A percentile compares a stretch with the other conserved stretches of the same genome.
Conservation (phyloP, 1,140 invertebrate genomes). For the Hermatobates lingyangjiaoensis region DNA sequence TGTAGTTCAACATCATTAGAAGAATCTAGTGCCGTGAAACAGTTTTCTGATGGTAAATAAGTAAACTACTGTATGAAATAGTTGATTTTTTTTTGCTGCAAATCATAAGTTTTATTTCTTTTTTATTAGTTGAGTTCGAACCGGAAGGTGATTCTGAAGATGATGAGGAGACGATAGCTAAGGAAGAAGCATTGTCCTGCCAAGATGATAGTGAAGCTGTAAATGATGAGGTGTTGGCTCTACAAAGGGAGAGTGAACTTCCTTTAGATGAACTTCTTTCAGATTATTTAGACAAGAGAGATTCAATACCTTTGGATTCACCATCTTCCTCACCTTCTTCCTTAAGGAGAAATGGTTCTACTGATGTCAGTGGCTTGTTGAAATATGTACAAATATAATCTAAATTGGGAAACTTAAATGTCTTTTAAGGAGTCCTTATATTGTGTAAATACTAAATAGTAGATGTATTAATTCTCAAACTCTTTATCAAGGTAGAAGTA, state of each 20-base stretch:
- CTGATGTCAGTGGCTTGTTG: too few relatives aligned
- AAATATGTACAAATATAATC: too few relatives aligned
- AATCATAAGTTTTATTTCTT: slow-evolving; percentile 10
- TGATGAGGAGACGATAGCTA: slow-evolving; percentile 92
- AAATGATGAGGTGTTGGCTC: slow-evolving; percentile 51
- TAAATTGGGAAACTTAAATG: too few relatives aligned
- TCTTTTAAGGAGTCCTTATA: too few relatives aligned
- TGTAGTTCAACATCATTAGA: slow-evolving; percentile 23
- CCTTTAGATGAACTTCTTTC: slow-evolving; percentile 74
- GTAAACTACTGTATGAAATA: too few relatives aligned
- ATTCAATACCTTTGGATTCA: slow-evolving; percentile 15
- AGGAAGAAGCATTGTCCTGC: slow-evolving; percentile 47
- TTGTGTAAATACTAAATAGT: too few relatives aligned
- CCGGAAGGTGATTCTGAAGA: slow-evolving; percentile 62
- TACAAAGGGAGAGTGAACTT: slow-evolving; percentile 77
- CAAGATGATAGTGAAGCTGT: slow-evolving; percentile 3
- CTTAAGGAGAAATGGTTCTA: too few relatives aligned
- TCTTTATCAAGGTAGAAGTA: too few relatives aligned
- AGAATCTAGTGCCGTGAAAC: slow-evolving; percentile 27
- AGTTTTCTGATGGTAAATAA: slow-evolving; percentile 28
- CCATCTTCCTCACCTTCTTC: too few relatives aligned
- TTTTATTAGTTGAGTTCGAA: slow-evolving; percentile 50
- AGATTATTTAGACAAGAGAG: slow-evolving; percentile 52
- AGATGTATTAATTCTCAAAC: too few relatives aligned
- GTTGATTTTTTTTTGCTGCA: slow-evolving; percentile 7